Base-by-base conservation (phyloP, 2,797 vertebrate species). In the Hylomyscus alleni region DNA sequence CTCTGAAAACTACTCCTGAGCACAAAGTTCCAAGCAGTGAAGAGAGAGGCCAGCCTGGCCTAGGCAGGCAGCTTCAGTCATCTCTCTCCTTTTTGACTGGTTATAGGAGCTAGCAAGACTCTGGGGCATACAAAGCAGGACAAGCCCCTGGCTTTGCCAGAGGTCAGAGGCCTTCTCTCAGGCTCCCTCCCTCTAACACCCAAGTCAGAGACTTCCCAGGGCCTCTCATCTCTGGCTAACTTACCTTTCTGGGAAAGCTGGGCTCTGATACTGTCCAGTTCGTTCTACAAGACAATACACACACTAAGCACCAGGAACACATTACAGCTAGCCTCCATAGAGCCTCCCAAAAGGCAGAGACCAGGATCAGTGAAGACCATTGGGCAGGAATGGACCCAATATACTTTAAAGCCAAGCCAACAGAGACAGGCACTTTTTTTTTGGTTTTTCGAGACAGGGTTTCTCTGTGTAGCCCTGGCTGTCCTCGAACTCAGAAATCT, bases 221-320 rank as follows among this genome's bases (percentile, higher is more conserved):
- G n/a, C 14, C 26, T 87, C 78, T 52, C 2, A 11, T n/a, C 26
- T 29, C 76, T 92, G 89, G 76, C 20, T 76, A 97, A 98, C 98
- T 98, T 95, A 99, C 99, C 99, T 99, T 99, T 99, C 89, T 98
- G 52, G 58, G 98, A 99, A 65, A 99, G 98, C 91, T 99, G 98
- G 13, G 96, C 99, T 98, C 99, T 99, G 96, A 99, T 92, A 94
- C 97, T 98, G 96, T 99, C 99, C 90, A 99, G 98, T 97, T 99
- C 99, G 98, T 99, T 99, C 99, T 99, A 98, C 95, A 99, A 99
- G 58, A 87, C 31, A 98, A 72, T 76, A 97, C 20, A 95, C 47
- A 97, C 34, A 97, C 78, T n/a, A 10, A 20, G 0, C 47, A 97
- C 95, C 93, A 94, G 54, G 90, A 95, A 90, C 0, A 0, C 12